Base-by-base conservation (phyloP, 2,888 invertebrate species). In the Apamea epomidion region DNA sequence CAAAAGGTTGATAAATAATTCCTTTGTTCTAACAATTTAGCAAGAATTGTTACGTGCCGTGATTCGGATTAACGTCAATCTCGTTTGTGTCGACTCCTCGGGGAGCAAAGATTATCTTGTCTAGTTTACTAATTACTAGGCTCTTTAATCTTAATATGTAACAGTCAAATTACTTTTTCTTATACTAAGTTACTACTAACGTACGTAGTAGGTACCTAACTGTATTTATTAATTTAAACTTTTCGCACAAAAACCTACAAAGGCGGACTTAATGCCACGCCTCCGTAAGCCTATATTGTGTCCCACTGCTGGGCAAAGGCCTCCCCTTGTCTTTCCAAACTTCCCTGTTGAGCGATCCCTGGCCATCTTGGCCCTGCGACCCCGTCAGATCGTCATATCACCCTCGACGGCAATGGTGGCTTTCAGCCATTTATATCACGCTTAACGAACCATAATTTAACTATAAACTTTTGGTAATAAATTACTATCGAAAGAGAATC, bases 21-120 rank as follows among this genome's bases (percentile, higher is more conserved):
- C 8, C 25, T 60, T 65, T 74, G 69, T 45, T 80, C 32, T 60
- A 54, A 58, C 0, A 65, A 54, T 64, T 7, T 51, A 29, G 51
- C 14, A 16, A 32, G 45, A 54, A 62, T 83, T 16, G 29, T 32
- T 16, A 32, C n/a, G 29, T 48, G 54, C 29, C 25, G 62, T 54
- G 37, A 51, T 37, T 29, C 42, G 42, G 32, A 80, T 78, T 60
- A 37, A 79, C 51, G 64, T 42, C 80, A 81, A 81, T 64, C 64
- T 64, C 25, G 48, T 69, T 2, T 67, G 6, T n/a, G 2, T 58
- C 21, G 37, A n/a, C 18, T 62, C 80, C 37, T 62, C 29, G 18
- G 85, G 70, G 70, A 45, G 2, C 12, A 0, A 42, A 79, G 80
- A 84, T 74, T 69, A 78, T 73, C 69, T 73, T 54, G 37, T 70